A percentile compares a stretch with the other conserved stretches of the same genome.
phyloP scores from a whole-genome alignment of 1,140 invertebrate genomes.

The Tyrophagus putrescentiae region DNA sequence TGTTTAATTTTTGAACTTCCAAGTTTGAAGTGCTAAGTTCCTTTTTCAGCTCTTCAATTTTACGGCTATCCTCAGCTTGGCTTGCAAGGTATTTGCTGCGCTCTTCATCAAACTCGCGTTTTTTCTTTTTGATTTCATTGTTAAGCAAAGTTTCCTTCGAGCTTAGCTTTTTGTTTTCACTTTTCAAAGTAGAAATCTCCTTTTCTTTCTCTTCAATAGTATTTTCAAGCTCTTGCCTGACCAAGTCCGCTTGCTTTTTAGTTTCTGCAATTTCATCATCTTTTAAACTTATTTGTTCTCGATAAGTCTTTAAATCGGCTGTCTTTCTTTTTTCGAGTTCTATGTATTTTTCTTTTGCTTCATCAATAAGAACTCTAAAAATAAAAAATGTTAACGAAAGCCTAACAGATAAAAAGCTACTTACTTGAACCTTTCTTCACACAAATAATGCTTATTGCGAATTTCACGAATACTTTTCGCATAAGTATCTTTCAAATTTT shows the following conservation, averaged over 20 bases:
- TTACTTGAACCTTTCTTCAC: constrained; percentile 1
- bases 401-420: not conserved
- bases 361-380: not conserved
- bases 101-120: not conserved
- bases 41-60: not conserved
- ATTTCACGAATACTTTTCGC: not conserved
- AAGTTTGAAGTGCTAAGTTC: no score
- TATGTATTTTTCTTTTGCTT: not conserved
- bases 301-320: not conserved
- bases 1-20: not conserved
- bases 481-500: not conserved
- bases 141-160: not conserved
- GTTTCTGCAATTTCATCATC: not conserved
- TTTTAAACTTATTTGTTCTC: not conserved
- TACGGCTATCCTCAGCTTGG: constrained; percentile 1
- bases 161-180: not conserved
- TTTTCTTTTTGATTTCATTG: not conserved
- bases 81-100: not conserved
- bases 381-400: not conserved
- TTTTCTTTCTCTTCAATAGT: constrained; percentile 1
- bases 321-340: not conserved
- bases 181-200: not conserved
- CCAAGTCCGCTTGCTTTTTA: not conserved
- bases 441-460: not conserved
- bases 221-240: not conserved